These are phyloP conservation scores for Gymnobelideus leadbeateri DNA, from an alignment of 2,113 vertebrate species.

Conservation along the genomic window DNA sequence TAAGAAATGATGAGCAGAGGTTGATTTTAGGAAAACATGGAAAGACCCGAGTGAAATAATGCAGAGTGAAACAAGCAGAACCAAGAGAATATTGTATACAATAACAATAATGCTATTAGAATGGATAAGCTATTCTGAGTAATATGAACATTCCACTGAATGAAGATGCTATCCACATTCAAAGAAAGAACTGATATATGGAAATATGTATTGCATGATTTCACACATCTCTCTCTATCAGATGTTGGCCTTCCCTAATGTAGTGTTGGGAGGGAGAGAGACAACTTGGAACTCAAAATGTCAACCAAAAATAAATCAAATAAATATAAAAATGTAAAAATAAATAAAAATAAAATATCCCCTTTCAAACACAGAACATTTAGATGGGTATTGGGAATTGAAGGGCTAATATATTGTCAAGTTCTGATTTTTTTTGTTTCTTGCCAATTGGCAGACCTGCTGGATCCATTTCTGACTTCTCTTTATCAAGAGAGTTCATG, in stretches of 20 bases:
- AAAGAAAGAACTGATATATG: neutral
- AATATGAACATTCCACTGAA: neutral
- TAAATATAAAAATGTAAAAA: neutral
- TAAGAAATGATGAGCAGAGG: neutral
- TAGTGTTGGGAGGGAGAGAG: neutral
- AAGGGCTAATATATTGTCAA: neutral
- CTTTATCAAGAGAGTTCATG: conserved; percentile 17
- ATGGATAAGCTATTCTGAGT: neutral
- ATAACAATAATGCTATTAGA: neutral
- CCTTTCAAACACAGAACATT: conserved; percentile 1
- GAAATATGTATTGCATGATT: neutral
- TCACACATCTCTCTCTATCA: neutral
- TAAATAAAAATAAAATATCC: neutral
- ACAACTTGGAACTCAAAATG: neutral
- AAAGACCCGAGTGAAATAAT: neutral
- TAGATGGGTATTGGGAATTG: neutral
- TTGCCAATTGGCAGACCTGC: conserved; percentile 9
- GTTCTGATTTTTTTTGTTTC: neutral
- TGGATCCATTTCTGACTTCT: neutral
- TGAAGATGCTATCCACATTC: neutral
- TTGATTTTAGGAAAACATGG: neutral
- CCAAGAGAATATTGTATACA: neutral
- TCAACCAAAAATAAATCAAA: neutral
- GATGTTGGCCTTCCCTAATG: neutral
- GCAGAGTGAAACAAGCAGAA: neutral